Base-by-base conservation (phyloP, 2,888 invertebrate genomes). In the Cotesia congregata region DNA sequence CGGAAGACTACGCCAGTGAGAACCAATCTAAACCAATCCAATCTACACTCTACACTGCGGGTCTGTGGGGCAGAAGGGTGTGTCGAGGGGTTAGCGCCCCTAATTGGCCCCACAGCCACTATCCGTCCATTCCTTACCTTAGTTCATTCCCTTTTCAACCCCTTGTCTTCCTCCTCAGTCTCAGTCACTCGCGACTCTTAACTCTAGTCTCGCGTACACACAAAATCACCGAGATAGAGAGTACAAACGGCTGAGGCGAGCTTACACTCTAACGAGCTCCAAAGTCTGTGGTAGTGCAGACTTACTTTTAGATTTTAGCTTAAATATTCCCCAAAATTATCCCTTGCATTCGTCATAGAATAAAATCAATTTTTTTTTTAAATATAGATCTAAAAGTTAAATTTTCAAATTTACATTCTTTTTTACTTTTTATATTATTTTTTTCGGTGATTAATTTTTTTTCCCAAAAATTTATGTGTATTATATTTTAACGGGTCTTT, bases 1-100 rank as follows among this genome's bases (percentile, higher is more conserved):
- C 78, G 62, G 60, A 74, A 76, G 76, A 78, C 81, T 81, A 80
- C 84, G 83, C 84, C 83, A 81, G 76, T 84, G 84, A 62, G 70
- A 82, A 82, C 83, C 85, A 84, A 86, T 86, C 83, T 85, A 84
- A 85, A 85, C 85, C 85, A 85, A 86, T 85, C 85, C 85, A 86
- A 86, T 86, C 84, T 83, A 84, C 83, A 83, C 83, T 86, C 84
- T 83, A 84, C 83, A 83, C 83, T 85, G 85, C 84, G 83, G 86
- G 84, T 82, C 81, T 82, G 80, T 80, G 79, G 80, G 81, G 78
- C 81, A 83, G 82, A 78, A 73, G 82, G 82, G 80, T 80, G 84
- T 83, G 85, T 82, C 78, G 85, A 84, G 83, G 84, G 85, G 83
- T 83, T 82, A 82, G 84, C 81, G 80, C 81, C 81, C 83, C 85